A percentile compares a stretch with the other conserved stretches of the same genome.
These are phyloP conservation scores for Anguilla megastoma DNA, from an alignment of 2,797 vertebrate genomes.

Conservation along the genomic window DNA sequence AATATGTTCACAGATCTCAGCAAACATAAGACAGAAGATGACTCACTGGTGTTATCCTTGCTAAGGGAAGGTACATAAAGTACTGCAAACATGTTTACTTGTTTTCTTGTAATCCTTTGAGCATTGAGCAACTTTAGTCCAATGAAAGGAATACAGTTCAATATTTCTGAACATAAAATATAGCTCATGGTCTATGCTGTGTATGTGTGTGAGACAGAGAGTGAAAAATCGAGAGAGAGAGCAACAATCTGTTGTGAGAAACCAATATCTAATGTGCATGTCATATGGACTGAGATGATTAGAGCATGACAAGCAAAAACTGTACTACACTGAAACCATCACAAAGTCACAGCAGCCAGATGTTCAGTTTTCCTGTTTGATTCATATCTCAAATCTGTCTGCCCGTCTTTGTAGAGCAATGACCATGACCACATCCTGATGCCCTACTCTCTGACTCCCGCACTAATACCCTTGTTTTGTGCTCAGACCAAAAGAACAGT, in stretches of 20 bases:
- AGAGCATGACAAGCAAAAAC: not conserved
- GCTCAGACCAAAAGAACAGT: not conserved
- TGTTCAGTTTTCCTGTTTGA: slow-evolving; percentile 68
- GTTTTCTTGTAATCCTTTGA: not conserved
- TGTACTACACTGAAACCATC: slow-evolving; percentile 1
- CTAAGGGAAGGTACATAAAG: not conserved
- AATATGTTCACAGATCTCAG: not conserved
- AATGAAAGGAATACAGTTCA: too few relatives aligned
- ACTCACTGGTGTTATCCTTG: not conserved
- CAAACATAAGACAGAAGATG: not conserved
- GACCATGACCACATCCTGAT: not conserved
- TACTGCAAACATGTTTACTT: not conserved
- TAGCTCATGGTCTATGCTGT: not conserved
- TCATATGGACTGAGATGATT: slow-evolving; percentile 10
- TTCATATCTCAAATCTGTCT: slow-evolving; percentile 60
- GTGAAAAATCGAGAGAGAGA: not conserved
- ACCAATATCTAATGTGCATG: slow-evolving; percentile 10
- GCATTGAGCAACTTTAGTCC: too few relatives aligned
- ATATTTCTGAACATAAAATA: not conserved
- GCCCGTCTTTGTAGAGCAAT: not conserved
- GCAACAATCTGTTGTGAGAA: not conserved
- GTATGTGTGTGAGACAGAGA: too few relatives aligned
- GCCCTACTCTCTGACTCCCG: not conserved
- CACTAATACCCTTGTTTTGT: not conserved
- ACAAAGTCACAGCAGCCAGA: slow-evolving; percentile 56